Conservation (phyloP, 2,888 invertebrate genomes). For the Dorcus hopei region DNA sequence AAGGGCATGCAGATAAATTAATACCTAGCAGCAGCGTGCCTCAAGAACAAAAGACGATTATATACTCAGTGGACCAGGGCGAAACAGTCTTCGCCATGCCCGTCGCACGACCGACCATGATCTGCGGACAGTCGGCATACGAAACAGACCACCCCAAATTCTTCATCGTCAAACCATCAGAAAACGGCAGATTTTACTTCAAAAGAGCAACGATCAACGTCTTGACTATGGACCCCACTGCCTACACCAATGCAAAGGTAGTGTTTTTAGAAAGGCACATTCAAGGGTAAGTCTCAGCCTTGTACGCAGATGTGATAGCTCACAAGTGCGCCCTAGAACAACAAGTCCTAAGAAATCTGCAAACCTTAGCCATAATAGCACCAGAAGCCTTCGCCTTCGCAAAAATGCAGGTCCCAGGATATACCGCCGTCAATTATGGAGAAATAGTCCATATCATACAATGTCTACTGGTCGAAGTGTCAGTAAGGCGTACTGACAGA, state of each 20-base stretch:
- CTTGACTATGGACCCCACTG: constrained; percentile 14
- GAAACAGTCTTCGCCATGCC: constrained; percentile 5
- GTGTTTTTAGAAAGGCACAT: constrained; percentile 14
- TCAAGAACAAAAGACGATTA: too few relatives aligned
- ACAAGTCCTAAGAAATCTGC: constrained; percentile 15
- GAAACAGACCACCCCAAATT: constrained; percentile 6
- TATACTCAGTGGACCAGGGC: not conserved
- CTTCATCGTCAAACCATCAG: constrained; percentile 4
- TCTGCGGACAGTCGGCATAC: not conserved
- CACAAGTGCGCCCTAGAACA: constrained; percentile 13
- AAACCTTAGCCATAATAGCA: constrained; percentile 10
- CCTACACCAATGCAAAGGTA: constrained; percentile 19
- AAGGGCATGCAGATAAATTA: too few relatives aligned
- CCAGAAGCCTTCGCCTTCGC: constrained; percentile 18
- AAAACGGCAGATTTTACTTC: constrained; percentile 4
- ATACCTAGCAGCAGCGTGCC: too few relatives aligned
- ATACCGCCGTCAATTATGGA: constrained; percentile 14
- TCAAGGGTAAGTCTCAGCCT: constrained; percentile 4
- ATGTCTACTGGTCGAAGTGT: constrained; percentile 15
- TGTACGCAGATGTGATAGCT: constrained; percentile 11
- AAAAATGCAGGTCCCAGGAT: constrained; percentile 17
- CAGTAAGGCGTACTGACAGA: constrained; percentile 6
- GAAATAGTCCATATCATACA: constrained; percentile 20
- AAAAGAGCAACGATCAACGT: not conserved
- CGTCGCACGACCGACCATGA: not conserved